These are phyloP conservation scores for Leucophenga varia DNA, from an alignment of 1,140 invertebrate species.

Conservation along the genomic window DNA sequence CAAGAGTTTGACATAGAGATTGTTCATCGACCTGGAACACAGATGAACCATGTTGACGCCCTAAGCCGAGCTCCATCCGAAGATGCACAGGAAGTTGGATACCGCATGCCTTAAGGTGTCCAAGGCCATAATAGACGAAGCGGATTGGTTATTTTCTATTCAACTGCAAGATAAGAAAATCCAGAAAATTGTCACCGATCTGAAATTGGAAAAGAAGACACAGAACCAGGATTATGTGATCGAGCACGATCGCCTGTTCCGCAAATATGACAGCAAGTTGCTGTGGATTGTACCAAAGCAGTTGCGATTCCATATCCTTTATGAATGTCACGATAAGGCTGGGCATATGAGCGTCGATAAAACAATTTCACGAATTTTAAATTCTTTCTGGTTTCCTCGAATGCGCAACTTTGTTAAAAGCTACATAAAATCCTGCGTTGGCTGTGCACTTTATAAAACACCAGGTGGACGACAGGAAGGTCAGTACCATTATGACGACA, in stretches of 20 bases:
- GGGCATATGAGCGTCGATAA: not conserved
- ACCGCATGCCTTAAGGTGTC: not conserved
- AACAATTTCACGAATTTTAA: not conserved
- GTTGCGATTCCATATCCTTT: slow-evolving; percentile 2
- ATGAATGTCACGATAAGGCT: not conserved
- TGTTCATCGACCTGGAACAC: not conserved
- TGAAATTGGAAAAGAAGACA: not conserved
- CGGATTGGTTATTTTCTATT: slow-evolving; percentile 8
- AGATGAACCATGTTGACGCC: slow-evolving; percentile 1
- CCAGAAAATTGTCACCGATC: not conserved
- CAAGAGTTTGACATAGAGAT: not conserved
- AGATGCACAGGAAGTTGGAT: slow-evolving; percentile 1
- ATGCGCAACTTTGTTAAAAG: not conserved
- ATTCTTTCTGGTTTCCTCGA: slow-evolving; percentile 3
- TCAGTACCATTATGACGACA: slow-evolving; percentile 16
- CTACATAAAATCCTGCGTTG: slow-evolving; percentile 7
- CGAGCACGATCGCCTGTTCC: slow-evolving; percentile 4
- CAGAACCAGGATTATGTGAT: not conserved
- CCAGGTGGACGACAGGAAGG: slow-evolving; percentile 4
- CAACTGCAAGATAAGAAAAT: slow-evolving; percentile 8
- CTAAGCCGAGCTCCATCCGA: not conserved
- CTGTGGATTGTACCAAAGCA: not conserved
- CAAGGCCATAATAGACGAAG: slow-evolving; percentile 1
- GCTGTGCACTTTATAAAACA: slow-evolving; percentile 13
- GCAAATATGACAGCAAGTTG: not conserved